These are phyloP conservation scores for Cyaniris semiargus DNA, from an alignment of 2,888 invertebrate genomes.

Conservation along the genomic window DNA sequence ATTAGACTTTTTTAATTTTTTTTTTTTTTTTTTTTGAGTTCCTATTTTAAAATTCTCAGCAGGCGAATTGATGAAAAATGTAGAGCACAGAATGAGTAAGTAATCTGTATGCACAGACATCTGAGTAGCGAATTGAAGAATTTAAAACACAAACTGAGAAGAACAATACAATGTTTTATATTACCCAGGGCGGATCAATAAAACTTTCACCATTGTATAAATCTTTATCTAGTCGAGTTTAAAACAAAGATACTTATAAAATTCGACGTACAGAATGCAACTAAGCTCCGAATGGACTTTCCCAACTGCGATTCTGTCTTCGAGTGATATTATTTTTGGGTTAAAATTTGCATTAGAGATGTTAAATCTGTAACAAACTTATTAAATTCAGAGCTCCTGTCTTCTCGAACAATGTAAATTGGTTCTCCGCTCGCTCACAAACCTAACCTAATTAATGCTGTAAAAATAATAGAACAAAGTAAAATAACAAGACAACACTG, in stretches of 20 bases:
- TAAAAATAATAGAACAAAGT: conserved; percentile 29
- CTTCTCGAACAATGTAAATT: conserved; percentile 34
- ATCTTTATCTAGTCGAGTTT: conserved; percentile 40
- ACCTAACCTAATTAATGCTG: conserved; percentile 31
- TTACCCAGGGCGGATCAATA: conserved; percentile 27
- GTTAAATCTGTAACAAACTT: conserved; percentile 37
- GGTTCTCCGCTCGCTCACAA: conserved; percentile 28
- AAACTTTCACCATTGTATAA: conserved; percentile 36
- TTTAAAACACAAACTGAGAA: conserved; percentile 13
- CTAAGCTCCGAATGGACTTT: conserved; percentile 43
- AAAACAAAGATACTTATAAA: conserved; percentile 42
- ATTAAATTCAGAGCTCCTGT: conserved; percentile 36
- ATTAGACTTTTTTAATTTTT: background rate
- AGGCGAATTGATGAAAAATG: background rate
- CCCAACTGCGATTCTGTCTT: conserved; percentile 42
- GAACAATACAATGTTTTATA: conserved; percentile 27
- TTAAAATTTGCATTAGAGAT: conserved; percentile 41
- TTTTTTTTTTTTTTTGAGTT: background rate
- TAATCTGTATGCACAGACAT: conserved; percentile 12
- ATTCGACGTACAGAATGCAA: conserved; percentile 41
- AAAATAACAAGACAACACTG: conserved; percentile 32
- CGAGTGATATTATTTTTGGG: conserved; percentile 38
- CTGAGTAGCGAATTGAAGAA: conserved; percentile 14
- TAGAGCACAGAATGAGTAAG: background rate
- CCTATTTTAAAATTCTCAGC: background rate